A percentile compares a stretch with the other conserved stretches of the same genome.
phyloP scores from a whole-genome alignment of 1,140 invertebrate species.

The Lamellibrachia luymesi region DNA sequence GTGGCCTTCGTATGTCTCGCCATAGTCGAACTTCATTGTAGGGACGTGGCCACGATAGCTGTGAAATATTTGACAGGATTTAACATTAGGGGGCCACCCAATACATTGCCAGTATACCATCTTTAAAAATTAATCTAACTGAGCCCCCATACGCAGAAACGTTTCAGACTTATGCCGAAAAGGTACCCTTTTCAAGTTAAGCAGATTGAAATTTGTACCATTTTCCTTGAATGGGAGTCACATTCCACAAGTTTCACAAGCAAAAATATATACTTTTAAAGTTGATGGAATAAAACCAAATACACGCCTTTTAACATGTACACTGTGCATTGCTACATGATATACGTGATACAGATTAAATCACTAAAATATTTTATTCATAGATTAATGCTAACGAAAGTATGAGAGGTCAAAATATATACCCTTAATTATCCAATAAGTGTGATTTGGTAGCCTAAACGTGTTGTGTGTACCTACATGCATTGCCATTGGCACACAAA shows the following conservation, averaged over 20 bases:
- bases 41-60: conserved; percentile 57
- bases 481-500: no score
- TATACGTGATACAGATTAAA: no score
- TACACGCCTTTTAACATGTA: neutral
- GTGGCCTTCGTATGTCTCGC: conserved; percentile 57
- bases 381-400: no score
- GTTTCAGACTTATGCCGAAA: neutral
- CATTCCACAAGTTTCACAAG: neutral
- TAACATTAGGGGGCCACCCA: neutral
- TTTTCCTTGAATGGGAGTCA: neutral
- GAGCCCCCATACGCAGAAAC: neutral
- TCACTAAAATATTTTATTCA: no score
- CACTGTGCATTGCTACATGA: neutral
- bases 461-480: no score
- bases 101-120: neutral
- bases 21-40: conserved; percentile 57
- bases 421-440: no score
- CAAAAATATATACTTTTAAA: neutral
- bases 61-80: conserved; percentile 21
- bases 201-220: conserved; percentile 4
- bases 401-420: no score
- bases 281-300: no score
- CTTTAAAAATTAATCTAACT: neutral
- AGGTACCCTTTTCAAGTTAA: neutral
- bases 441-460: no score